phyloP scores from a whole-genome alignment of 2,113 vertebrate species.

The Corythoichthys haematopterus region DNA sequence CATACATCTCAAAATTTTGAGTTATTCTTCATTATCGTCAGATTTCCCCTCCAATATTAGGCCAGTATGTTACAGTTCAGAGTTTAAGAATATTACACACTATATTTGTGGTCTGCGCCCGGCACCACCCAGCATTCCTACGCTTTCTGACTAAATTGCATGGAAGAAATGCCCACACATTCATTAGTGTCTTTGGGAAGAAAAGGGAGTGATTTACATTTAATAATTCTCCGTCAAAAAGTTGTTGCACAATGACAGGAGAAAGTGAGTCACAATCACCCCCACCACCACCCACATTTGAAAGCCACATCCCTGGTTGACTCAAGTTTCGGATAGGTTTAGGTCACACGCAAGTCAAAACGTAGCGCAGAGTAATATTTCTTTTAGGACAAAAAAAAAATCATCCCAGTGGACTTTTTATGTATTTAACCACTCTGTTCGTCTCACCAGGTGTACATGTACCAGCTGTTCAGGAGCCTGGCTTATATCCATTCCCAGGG shows the following conservation, averaged over 20 bases:
- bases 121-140: conserved; percentile 14
- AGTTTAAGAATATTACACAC: background rate
- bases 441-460: conserved; percentile 84
- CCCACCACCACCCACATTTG: background rate
- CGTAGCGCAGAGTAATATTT: background rate
- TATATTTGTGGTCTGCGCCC: conserved; percentile 4
- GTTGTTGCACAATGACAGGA: background rate
- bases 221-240: background rate
- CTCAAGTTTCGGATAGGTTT: background rate
- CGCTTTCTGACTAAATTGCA: background rate
- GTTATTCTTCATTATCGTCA: background rate
- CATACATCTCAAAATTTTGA: background rate
- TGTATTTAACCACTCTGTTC: conserved; percentile 1
- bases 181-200: background rate
- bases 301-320: background rate
- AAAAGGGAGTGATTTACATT: background rate
- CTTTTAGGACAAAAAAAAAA: background rate
- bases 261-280: conserved; percentile 2
- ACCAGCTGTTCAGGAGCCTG: conserved; percentile 92
- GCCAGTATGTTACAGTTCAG: background rate
- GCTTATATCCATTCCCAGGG: conserved; percentile 96
- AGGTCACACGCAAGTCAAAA: background rate
- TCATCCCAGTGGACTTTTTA: background rate
- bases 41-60: background rate
- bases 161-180: background rate